Conservation (phyloP, 2,113 vertebrate species). For the Semnopithecus entellus region DNA sequence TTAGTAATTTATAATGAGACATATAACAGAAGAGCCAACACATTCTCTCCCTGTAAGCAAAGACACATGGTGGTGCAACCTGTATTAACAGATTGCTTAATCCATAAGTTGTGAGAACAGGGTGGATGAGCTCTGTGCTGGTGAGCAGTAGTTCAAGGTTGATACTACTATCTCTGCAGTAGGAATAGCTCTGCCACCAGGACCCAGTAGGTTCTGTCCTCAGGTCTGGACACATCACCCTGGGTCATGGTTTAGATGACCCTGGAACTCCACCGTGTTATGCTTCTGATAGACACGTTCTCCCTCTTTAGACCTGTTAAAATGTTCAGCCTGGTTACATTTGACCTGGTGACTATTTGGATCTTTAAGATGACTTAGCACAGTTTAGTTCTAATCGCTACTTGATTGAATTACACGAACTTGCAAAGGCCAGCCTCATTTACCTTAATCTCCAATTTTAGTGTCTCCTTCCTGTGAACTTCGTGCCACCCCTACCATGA, state of each 20-base stretch:
- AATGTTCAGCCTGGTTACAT: background rate
- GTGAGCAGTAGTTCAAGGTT: background rate
- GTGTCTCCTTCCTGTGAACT: background rate
- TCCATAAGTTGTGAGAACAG: background rate
- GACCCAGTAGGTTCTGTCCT: background rate
- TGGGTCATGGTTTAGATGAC: background rate
- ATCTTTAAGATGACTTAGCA: background rate
- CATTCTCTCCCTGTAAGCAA: background rate
- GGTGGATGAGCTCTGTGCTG: background rate
- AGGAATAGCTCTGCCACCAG: background rate
- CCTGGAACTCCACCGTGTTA: background rate
- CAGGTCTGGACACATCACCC: background rate
- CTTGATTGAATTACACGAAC: background rate
- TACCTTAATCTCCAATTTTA: background rate
- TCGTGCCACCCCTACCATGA: background rate
- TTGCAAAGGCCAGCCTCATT: background rate
- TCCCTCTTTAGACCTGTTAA: background rate
- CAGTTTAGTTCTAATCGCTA: background rate
- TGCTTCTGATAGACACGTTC: background rate
- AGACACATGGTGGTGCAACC: background rate
- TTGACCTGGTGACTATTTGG: background rate
- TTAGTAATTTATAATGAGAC: constrained; percentile 43
- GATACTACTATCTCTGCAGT: background rate
- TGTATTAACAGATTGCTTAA: constrained; percentile 35
- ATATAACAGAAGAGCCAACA: background rate